Evolutionary conservation across 1,140 invertebrate species (phyloP), one percentile per base, ranked within the genome.

Genomic region (Cyphomyrmex costatus): DNA sequence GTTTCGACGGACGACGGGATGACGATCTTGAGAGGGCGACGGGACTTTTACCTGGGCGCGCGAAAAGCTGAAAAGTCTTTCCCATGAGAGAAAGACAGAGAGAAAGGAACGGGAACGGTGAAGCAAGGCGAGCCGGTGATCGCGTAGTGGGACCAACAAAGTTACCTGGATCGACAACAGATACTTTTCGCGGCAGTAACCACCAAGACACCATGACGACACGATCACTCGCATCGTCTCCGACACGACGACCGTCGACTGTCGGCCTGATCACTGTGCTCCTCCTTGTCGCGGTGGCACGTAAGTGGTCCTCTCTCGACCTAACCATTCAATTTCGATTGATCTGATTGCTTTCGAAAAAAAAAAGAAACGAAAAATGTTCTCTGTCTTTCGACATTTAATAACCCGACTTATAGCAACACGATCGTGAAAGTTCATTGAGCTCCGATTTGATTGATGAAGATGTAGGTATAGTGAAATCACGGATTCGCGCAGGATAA

Each of bases 161-260:
- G 92, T 90, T 92, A 93, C 88, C 89, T 93, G 91, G 93, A 91
- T 92, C 92, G 88, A 92, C 88, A 91, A 89, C 92, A 86, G 92
- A 78, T 90, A 93, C 92, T 93, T 93, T 91, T 92, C 87, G 91
- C 92, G 92, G 89, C 94, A 95, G 94, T 95, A 94, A 94, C 92
- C 93, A 93, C 91, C 92, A 94, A 93, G 93, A 92, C 94, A 93
- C 92, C 94, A 95, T 95, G 94, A 93, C 91, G 92, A 92, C 91
- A 94, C 93, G 92, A 94, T 92, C 93, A 93, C 89, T 93, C 92
- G 89, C 93, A 94, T 92, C 92, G 84, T 89, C 91, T 91, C 91
- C 91, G 87, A 66, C 84, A 73, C 79, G 79, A 70, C 90, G 90
- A 83, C 88, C 89, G 83, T 91, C 89, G 85, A 85, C 90, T 63